phyloP scores from a whole-genome alignment of 2,888 invertebrate genomes.

The Cheilosia pagana region DNA sequence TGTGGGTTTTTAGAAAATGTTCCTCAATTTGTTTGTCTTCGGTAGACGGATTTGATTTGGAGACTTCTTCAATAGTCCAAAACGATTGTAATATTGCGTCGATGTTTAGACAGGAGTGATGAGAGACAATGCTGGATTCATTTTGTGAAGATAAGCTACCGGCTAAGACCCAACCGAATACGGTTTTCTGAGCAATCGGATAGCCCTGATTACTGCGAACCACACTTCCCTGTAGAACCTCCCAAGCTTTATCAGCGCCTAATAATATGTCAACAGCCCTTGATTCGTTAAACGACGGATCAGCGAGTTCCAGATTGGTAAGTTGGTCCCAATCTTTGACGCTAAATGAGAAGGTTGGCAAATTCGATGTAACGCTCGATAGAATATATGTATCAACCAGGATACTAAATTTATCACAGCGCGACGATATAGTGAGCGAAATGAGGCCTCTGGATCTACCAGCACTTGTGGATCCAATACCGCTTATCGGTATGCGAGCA shows the following conservation, averaged over 20 bases:
- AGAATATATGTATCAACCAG: background rate
- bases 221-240: background rate
- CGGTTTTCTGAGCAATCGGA: background rate
- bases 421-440: too few species aligned
- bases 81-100: background rate
- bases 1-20: background rate
- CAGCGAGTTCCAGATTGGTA: background rate
- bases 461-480: background rate
- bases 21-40: background rate
- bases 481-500: slow-evolving; percentile 5
- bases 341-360: background rate
- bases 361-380: background rate
- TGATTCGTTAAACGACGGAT: background rate
- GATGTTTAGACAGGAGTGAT: background rate
- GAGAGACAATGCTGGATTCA: background rate
- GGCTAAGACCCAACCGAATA: background rate
- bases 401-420: background rate
- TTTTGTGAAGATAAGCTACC: background rate
- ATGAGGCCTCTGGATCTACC: too few species aligned
- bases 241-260: background rate
- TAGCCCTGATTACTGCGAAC: background rate
- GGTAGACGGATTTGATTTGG: background rate
- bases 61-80: background rate
- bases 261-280: background rate
- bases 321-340: background rate